A percentile compares a stretch with the other conserved stretches of the same genome.
These are phyloP conservation scores for Epistrophella euchroma DNA, from an alignment of 2,888 invertebrate species.

Conservation along the genomic window DNA sequence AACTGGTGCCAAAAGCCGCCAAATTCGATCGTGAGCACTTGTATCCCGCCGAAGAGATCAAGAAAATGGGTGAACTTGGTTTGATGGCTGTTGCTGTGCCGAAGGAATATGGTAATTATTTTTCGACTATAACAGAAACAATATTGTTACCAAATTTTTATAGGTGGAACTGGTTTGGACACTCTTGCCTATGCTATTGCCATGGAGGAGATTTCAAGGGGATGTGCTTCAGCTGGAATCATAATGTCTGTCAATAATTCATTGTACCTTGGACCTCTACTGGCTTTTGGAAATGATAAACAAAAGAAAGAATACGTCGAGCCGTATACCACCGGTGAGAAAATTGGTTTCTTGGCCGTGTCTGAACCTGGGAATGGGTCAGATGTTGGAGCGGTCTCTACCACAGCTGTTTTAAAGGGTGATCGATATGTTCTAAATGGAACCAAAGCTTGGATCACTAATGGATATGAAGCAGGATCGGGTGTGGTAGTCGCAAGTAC, in stretches of 20 bases:
- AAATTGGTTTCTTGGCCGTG: constrained; percentile 96
- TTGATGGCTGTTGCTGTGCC: constrained; percentile 93
- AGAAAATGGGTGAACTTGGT: constrained; percentile 96
- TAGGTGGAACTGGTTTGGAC: constrained; percentile 94
- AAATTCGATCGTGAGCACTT: constrained; percentile 93
- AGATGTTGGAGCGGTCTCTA: constrained; percentile 98
- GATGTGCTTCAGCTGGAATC: constrained; percentile 96
- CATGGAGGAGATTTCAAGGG: constrained; percentile 96
- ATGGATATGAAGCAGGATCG: constrained; percentile 94
- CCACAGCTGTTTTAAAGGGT: constrained; percentile 90
- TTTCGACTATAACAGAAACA: not conserved
- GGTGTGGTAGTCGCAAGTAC: constrained; percentile 95
- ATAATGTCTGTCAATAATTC: constrained; percentile 97
- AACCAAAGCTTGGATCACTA: constrained; percentile 97
- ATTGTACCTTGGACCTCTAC: constrained; percentile 93
- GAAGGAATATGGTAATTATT: constrained; percentile 87
- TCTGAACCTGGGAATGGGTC: constrained; percentile 98
- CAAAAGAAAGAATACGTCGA: constrained; percentile 92
- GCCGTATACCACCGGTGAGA: constrained; percentile 89
- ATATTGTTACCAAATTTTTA: not conserved
- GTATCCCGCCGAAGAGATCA: constrained; percentile 93
- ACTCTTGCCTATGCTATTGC: constrained; percentile 96
- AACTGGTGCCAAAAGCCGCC: constrained; percentile 93
- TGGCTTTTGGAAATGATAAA: constrained; percentile 90
- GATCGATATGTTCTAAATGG: constrained; percentile 92